phyloP scores from a whole-genome alignment of 2,113 vertebrate genomes.

The Erpornis zantholeuca region DNA sequence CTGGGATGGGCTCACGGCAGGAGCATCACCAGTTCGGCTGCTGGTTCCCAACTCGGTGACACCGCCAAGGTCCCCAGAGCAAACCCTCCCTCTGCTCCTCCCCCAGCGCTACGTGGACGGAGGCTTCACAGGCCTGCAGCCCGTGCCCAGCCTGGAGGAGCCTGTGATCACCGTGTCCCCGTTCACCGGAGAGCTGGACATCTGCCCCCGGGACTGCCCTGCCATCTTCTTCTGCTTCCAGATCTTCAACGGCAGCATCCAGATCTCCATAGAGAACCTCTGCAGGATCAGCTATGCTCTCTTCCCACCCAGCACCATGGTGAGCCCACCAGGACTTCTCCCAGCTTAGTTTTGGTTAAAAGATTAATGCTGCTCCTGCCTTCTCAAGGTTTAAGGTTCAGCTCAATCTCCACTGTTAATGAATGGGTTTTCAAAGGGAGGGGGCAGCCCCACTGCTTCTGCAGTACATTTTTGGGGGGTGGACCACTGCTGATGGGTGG shows the following conservation, averaged over 20 bases:
- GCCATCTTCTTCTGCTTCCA: constrained; percentile 76
- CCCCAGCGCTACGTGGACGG: constrained; percentile 86
- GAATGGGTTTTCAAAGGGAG: background rate
- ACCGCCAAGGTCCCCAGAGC: background rate
- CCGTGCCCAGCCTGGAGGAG: constrained; percentile 66
- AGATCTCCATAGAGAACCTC: constrained; percentile 81
- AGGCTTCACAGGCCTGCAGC: constrained; percentile 84
- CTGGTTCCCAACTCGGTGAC: background rate
- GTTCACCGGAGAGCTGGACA: constrained; percentile 86
- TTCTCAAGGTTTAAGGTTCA: background rate
- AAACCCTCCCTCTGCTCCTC: background rate
- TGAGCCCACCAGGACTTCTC: constrained; percentile 35
- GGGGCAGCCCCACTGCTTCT: background rate
- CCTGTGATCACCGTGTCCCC: constrained; percentile 84
- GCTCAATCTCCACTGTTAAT: background rate
- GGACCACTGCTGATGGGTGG: background rate
- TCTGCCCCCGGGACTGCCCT: constrained; percentile 80
- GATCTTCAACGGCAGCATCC: constrained; percentile 75
- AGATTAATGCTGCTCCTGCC: background rate
- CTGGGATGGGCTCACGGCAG: accelerated
- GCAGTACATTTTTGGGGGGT: background rate
- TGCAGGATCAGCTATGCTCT: constrained; percentile 78
- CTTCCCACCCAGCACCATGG: constrained; percentile 77
- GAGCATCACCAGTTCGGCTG: background rate
- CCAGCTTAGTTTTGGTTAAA: background rate